Evolutionary conservation across 1,140 invertebrate genomes (phyloP).

Genomic region (Palaemon carinicauda): DNA sequence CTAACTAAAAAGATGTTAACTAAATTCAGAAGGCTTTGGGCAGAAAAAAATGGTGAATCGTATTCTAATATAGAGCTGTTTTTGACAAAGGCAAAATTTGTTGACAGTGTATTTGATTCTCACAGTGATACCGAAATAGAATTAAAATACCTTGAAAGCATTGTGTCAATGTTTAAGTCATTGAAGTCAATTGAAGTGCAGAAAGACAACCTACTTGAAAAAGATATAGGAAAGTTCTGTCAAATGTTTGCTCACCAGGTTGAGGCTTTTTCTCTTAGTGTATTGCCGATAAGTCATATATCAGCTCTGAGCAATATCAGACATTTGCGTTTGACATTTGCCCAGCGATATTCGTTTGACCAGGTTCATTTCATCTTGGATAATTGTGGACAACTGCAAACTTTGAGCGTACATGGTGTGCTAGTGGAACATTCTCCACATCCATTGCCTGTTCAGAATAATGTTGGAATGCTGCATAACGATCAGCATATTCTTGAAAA

Average conservation of each 20-base stretch:
- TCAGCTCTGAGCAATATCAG: slow-evolving; percentile 7
- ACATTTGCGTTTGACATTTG: slow-evolving; percentile 9
- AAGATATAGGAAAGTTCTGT: slow-evolving; percentile 15
- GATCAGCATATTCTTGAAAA: neutral
- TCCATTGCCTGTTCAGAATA: neutral
- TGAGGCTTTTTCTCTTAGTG: slow-evolving; percentile 5
- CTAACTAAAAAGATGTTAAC: slow-evolving; percentile 10
- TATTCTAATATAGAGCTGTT: neutral
- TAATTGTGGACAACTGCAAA: slow-evolving; percentile 7
- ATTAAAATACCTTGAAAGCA: slow-evolving; percentile 3
- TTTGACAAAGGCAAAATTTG: slow-evolving; percentile 34
- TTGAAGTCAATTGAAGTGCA: slow-evolving; percentile 24
- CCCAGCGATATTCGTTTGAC: slow-evolving; percentile 21
- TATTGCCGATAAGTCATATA: slow-evolving; percentile 11
- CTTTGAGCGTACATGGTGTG: slow-evolving; percentile 21
- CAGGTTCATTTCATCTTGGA: slow-evolving; percentile 23
- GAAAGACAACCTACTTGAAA: slow-evolving; percentile 9
- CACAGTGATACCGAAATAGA: neutral
- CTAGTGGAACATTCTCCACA: neutral
- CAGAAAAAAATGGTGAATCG: neutral
- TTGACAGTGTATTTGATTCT: slow-evolving; percentile 8
- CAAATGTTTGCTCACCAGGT: neutral
- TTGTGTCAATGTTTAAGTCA: slow-evolving; percentile 17
- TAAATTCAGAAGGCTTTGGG: slow-evolving; percentile 18
- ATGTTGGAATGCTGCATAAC: slow-evolving; percentile 19